Conservation (phyloP, 1,140 invertebrate species). For the Ruditapes philippinarum region DNA sequence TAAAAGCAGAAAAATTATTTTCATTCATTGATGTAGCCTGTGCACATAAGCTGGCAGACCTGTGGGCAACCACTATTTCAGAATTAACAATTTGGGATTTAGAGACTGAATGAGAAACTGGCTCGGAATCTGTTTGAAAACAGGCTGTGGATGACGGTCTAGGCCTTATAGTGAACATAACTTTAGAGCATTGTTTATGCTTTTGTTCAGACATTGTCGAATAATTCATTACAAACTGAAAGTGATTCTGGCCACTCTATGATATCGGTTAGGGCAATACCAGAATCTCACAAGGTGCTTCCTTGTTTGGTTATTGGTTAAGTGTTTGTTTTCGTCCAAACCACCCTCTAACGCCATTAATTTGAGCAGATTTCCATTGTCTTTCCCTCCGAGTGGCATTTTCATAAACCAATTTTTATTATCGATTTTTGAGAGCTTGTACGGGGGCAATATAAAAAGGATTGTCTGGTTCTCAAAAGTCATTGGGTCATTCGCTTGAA, state of each 20-base stretch:
- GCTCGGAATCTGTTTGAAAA: too few species aligned
- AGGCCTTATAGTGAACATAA: too few species aligned
- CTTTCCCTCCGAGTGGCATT: background rate
- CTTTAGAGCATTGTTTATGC: background rate
- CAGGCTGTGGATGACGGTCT: too few species aligned
- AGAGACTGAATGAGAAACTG: too few species aligned
- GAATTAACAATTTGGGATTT: too few species aligned
- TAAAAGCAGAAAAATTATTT: too few species aligned
- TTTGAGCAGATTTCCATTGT: slow-evolving; percentile 1
- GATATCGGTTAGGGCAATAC: slow-evolving; percentile 5
- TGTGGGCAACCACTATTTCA: too few species aligned
- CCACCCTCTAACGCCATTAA: background rate
- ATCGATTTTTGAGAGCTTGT: background rate
- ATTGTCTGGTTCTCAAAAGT: slow-evolving; percentile 17
- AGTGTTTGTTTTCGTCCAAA: background rate
- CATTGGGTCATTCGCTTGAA: too few species aligned
- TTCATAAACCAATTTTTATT: slow-evolving; percentile 10
- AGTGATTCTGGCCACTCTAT: slow-evolving; percentile 18
- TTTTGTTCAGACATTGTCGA: slow-evolving; percentile 5
- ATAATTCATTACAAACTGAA: slow-evolving; percentile 17
- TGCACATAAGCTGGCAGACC: too few species aligned
- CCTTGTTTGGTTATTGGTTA: background rate
- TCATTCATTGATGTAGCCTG: too few species aligned
- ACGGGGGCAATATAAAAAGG: background rate
- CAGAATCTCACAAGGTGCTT: slow-evolving; percentile 19